These are phyloP conservation scores for Procavia capensis DNA, from an alignment of 2,113 vertebrate genomes.

Conservation along the genomic window DNA sequence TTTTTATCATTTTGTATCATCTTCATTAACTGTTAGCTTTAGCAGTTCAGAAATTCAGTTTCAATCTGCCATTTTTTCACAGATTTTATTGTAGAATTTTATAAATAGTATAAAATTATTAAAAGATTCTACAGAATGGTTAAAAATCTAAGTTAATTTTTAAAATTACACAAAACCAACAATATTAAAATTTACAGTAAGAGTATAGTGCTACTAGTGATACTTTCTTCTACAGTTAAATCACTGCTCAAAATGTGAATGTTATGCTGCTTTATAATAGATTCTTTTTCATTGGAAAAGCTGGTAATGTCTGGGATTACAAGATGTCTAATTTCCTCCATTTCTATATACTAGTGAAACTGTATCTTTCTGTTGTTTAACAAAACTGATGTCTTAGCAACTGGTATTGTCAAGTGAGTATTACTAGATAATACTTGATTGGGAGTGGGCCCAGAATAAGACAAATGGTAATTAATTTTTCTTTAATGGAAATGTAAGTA, in stretches of 20 bases:
- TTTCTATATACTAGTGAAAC: neutral
- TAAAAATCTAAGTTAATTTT: neutral
- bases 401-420: neutral
- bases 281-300: neutral
- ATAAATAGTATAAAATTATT: neutral
- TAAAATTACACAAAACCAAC: neutral
- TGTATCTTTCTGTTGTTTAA: neutral
- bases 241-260: neutral
- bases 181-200: constrained; percentile 25
- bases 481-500: neutral
- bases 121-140: neutral
- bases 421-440: neutral
- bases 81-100: neutral
- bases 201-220: neutral
- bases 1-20: neutral
- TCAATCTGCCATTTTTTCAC: neutral
- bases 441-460: neutral
- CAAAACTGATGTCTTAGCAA: neutral
- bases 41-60: neutral
- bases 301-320: neutral
- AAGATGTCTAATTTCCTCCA: neutral
- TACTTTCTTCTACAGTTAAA: constrained; percentile 31
- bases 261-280: neutral
- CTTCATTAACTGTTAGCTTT: neutral
- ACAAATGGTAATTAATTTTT: neutral